phyloP scores from a whole-genome alignment of 2,888 invertebrate species.

The Aleiodes testaceus region DNA sequence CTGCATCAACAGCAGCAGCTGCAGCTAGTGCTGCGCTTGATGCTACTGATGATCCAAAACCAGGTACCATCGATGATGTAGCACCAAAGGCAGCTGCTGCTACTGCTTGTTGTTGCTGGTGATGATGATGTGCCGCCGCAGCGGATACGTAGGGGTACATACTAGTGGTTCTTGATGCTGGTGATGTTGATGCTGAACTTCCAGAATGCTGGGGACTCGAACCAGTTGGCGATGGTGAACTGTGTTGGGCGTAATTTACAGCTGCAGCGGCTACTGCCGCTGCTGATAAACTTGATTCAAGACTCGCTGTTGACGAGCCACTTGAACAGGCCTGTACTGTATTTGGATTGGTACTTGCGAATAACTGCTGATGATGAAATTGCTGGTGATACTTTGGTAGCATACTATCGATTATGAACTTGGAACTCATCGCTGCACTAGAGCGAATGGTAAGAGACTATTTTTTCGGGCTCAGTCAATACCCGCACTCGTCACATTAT shows the following conservation, averaged over 20 bases:
- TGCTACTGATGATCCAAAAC: conserved; percentile 75
- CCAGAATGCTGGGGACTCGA: conserved; percentile 82
- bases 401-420: conserved; percentile 98
- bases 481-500: conserved; percentile 58
- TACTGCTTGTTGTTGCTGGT: conserved; percentile 81
- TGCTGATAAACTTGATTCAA: conserved; percentile 79
- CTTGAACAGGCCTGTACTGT: conserved; percentile 79
- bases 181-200: conserved; percentile 79
- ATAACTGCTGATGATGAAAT: conserved; percentile 82
- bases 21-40: conserved; percentile 75
- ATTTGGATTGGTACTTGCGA: conserved; percentile 82
- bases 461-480: conserved; percentile 54
- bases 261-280: conserved; percentile 79
- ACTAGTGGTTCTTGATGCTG: conserved; percentile 78
- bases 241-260: conserved; percentile 83
- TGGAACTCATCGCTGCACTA: conserved; percentile 85
- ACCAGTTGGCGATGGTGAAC: conserved; percentile 78
- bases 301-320: conserved; percentile 80
- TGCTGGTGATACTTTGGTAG: conserved; percentile 94
- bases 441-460: conserved; percentile 15
- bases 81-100: conserved; percentile 80
- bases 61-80: conserved; percentile 79
- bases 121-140: conserved; percentile 79
- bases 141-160: conserved; percentile 95
- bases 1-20: conserved; percentile 79